Evolutionary conservation across 2,888 invertebrate genomes (phyloP), one percentile per base, ranked within the genome.

Genomic region (Tetragnatha montana): DNA sequence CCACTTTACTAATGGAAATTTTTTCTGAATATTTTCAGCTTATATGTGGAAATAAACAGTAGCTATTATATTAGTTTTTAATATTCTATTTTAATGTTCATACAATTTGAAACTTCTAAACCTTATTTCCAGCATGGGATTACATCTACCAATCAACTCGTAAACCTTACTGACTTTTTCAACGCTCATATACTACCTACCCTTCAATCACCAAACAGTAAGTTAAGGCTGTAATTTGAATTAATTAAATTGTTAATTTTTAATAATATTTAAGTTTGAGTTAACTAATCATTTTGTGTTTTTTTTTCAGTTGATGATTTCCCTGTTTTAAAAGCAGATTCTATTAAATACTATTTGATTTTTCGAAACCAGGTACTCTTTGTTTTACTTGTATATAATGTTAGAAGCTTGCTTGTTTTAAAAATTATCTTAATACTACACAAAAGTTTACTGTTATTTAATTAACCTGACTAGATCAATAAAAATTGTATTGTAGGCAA

Each of bases 291-390:
- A 35, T 35, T 35, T 35, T 35, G 35, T 35, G 68, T 86, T 87
- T 88, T 91, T 85, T 84, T 95, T 95, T 91, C 94, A 98, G 98
- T 98, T 10, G 96, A 97, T 93, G 96, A 96, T 92, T 94, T 96
- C 90, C 98, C 98, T 0, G 98, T 99, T 0, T 94, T 99, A 51
- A 98, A 98, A 93, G 98, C 99, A 0, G 99, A 99, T 93, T 97
- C 98, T 4, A 96, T 99, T 84, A 99, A 99, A 93, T 99, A 98
- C 93, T 94, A 99, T 12, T 98, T 99, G 96, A 97, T 97, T 8
- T 99, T 99, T 94, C 95, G 99, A 89, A 97, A 97, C 88, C 95
- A 99, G 92, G 93, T 94, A 87, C 91, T n/a, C n/a, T 87, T 60
- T 73, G 8, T 22, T 73, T 6, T 50, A n/a, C 47, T 8, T 10